Evolutionary conservation across 2,888 invertebrate species (phyloP), one percentile per base, ranked within the genome.

Genomic region (Plemyria rubiginata): DNA sequence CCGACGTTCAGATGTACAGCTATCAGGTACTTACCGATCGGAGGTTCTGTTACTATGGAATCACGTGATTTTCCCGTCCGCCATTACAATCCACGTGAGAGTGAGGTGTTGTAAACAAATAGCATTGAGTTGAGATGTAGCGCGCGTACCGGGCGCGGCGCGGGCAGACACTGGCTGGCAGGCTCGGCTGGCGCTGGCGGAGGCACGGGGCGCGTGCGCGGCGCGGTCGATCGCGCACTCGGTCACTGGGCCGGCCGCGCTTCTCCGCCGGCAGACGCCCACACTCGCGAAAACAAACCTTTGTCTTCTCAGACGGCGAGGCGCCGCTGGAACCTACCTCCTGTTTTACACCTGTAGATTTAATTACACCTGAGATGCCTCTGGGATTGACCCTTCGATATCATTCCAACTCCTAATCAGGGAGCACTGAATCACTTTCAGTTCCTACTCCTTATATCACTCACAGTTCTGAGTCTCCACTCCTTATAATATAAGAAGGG

Each of bases 301-400:
- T 88, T 88, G 88, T 90, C 88, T 86, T 72, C 80, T 80, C 76
- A 90, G 91, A 91, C 90, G 80, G 87, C 85, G 73, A 86, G 91
- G 90, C 90, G 90, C 90, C 71, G 68, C 78, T 71, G 75, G 76
- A 80, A 74, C 38, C 40, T 52, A 78, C 73, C 81, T 84, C 78
- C 78, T 32, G 49, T 49, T 80, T 79, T 77, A 76, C 88, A 89
- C 89, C 88, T 89, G 89, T 89, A 80, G 85, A 70, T 71, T 67
- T 74, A 74, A 72, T 70, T 65, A 68, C 65, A 65, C 60, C 65
- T 68, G 58, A 36, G 60, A 65, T 62, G 58, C 15, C 41, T 64
- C 52, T 38, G 29, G 45, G 36, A 38, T 38, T 6, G 9, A 32
- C n/a, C 41, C 38, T 48, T 45, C 45, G 36, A 38, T 38, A 38